Percentiles rank a stretch among this genome's conserved stretches.
phyloP scores from a whole-genome alignment of 2,113 vertebrate species.

The Thinocorus orbignyianus region DNA sequence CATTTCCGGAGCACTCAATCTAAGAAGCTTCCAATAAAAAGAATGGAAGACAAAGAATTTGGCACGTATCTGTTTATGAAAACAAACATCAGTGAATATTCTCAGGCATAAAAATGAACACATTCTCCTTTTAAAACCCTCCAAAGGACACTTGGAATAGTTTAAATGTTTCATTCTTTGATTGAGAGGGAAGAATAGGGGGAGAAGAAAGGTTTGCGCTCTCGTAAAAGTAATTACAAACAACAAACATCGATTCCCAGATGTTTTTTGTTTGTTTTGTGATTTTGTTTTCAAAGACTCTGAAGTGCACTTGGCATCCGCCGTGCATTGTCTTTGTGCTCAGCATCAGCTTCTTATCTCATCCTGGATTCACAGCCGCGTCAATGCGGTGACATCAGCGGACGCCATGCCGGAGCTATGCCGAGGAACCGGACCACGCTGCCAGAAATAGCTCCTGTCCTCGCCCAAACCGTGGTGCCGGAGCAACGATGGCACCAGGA shows the following conservation, averaged over 20 bases:
- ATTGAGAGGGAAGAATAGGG: background rate
- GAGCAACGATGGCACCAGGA: background rate
- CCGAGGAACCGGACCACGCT: rapidly evolving
- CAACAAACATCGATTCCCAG: constrained; percentile 28
- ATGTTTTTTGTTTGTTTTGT: background rate
- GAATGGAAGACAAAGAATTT: constrained; percentile 18
- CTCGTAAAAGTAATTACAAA: constrained; percentile 26
- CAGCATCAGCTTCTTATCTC: background rate
- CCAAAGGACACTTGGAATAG: constrained; percentile 27
- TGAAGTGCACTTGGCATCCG: constrained; percentile 3
- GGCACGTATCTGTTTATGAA: constrained; percentile 37
- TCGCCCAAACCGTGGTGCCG: rapidly evolving
- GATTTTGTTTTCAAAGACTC: constrained; percentile 22
- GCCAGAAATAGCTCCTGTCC: background rate
- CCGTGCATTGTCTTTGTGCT: background rate
- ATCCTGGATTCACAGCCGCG: background rate
- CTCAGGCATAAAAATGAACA: constrained; percentile 14
- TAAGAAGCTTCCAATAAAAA: constrained; percentile 34
- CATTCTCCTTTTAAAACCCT: constrained; percentile 22
- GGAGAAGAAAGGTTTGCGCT: constrained; percentile 5
- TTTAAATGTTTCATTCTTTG: constrained; percentile 31
- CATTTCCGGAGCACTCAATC: background rate
- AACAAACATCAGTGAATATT: constrained; percentile 15
- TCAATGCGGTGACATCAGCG: background rate
- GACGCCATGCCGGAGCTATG: background rate